Conservation (phyloP, 2,113 vertebrate genomes). For the Barbus barbus region DNA sequence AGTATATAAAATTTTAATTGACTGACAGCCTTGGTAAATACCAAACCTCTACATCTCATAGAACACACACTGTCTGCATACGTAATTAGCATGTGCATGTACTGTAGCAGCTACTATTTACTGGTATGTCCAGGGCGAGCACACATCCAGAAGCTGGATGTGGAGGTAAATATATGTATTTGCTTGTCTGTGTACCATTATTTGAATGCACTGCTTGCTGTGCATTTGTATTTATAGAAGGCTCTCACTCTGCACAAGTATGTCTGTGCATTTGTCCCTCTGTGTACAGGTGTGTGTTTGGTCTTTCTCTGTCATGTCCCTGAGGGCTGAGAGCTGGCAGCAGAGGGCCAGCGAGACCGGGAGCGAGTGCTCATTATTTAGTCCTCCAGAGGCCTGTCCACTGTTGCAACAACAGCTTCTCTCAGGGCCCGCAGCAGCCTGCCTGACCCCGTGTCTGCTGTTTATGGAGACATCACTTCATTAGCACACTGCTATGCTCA, state of each 20-base stretch:
- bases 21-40: not conserved
- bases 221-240: slow-evolving; percentile 32
- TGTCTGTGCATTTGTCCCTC: slow-evolving; percentile 21
- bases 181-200: not conserved
- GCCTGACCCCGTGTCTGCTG: slow-evolving; percentile 70
- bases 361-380: slow-evolving; percentile 49
- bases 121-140: not conserved
- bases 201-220: slow-evolving; percentile 5
- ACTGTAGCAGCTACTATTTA: not conserved
- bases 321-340: slow-evolving; percentile 41
- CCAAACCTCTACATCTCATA: not conserved
- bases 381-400: slow-evolving; percentile 49
- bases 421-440: slow-evolving; percentile 57
- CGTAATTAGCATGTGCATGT: not conserved
- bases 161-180: slow-evolving; percentile 1
- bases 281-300: slow-evolving; percentile 38
- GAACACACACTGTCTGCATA: not conserved
- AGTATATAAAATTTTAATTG: not conserved
- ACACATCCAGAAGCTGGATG: not conserved
- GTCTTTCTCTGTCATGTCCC: slow-evolving; percentile 46
- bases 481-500: slow-evolving; percentile 67
- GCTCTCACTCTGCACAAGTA: slow-evolving; percentile 27
- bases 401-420: slow-evolving; percentile 50
- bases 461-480: slow-evolving; percentile 77
- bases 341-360: slow-evolving; percentile 38